These are phyloP conservation scores for Saccopteryx leptura DNA, from an alignment of 2,113 vertebrate genomes.

Conservation along the genomic window DNA sequence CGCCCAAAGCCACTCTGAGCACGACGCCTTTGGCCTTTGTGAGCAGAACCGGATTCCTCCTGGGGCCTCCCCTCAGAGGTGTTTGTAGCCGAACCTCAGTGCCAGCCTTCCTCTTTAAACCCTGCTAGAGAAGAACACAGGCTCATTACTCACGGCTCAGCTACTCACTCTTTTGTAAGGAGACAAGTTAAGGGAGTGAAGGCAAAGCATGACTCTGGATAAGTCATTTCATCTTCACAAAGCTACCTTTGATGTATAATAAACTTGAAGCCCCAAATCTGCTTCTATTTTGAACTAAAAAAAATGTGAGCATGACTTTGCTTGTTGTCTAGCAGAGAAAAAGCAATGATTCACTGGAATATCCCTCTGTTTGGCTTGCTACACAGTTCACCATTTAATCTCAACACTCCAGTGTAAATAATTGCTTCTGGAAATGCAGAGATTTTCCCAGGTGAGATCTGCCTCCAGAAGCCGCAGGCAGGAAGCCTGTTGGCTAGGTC, in stretches of 20 bases:
- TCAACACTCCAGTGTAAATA: not conserved
- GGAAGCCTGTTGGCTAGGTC: not conserved
- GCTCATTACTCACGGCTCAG: not conserved
- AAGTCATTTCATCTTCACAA: not conserved
- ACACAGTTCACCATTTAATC: not conserved
- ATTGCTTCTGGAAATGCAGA: not conserved
- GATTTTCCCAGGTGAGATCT: not conserved
- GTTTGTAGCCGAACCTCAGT: not conserved
- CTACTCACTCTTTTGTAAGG: not conserved
- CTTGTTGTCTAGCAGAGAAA: not conserved
- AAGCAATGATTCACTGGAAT: not conserved
- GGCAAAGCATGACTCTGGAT: not conserved
- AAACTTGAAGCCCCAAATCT: not conserved
- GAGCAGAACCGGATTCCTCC: not conserved
- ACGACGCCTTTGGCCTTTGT: not conserved
- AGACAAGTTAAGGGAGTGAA: not conserved
- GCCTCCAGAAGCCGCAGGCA: not conserved
- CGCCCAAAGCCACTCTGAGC: not conserved
- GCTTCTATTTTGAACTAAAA: not conserved
- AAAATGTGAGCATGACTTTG: not conserved
- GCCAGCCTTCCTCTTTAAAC: not conserved
- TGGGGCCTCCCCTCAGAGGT: not conserved
- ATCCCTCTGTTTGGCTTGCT: not conserved
- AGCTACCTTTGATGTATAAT: not conserved
- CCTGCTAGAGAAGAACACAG: not conserved